Conservation (phyloP, 2,797 vertebrate genomes). For the Melanotaenia maccullochi region DNA sequence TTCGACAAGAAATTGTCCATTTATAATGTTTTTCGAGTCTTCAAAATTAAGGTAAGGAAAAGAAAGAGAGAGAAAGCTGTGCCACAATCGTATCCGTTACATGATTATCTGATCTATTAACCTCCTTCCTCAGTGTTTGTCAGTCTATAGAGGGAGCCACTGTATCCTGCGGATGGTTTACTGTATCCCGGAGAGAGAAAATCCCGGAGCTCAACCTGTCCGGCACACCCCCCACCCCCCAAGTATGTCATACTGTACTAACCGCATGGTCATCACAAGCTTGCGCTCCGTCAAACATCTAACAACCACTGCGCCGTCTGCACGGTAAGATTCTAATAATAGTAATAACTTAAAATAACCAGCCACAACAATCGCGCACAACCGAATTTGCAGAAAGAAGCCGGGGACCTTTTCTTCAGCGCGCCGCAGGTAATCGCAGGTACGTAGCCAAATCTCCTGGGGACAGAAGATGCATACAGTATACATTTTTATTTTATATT, state of each 20-base stretch:
- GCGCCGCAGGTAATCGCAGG: slow-evolving; percentile 72
- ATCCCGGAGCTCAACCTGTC: slow-evolving; percentile 72
- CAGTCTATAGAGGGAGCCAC: slow-evolving; percentile 82
- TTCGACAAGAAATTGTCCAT: no score
- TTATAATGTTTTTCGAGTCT: no score
- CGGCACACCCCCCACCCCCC: slow-evolving; percentile 77
- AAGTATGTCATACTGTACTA: slow-evolving; percentile 67
- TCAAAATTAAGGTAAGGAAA: no score
- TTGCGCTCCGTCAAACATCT: slow-evolving; percentile 52
- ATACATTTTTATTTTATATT: neutral
- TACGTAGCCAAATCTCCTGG: slow-evolving; percentile 50
- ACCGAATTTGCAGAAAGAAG: slow-evolving; percentile 24
- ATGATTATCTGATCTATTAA: neutral
- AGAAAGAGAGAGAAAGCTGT: neutral
- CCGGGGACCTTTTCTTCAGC: slow-evolving; percentile 23
- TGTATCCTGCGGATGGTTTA: slow-evolving; percentile 47
- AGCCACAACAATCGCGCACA: slow-evolving; percentile 1
- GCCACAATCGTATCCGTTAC: neutral
- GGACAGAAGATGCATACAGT: slow-evolving; percentile 15
- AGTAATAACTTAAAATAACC: neutral
- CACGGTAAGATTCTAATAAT: neutral
- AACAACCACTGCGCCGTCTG: slow-evolving; percentile 36
- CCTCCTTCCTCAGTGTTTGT: slow-evolving; percentile 3
- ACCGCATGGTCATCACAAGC: slow-evolving; percentile 76
- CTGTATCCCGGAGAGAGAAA: slow-evolving; percentile 58